Base-by-base conservation (phyloP, 2,888 invertebrate genomes). In the Melanotus villosus region DNA sequence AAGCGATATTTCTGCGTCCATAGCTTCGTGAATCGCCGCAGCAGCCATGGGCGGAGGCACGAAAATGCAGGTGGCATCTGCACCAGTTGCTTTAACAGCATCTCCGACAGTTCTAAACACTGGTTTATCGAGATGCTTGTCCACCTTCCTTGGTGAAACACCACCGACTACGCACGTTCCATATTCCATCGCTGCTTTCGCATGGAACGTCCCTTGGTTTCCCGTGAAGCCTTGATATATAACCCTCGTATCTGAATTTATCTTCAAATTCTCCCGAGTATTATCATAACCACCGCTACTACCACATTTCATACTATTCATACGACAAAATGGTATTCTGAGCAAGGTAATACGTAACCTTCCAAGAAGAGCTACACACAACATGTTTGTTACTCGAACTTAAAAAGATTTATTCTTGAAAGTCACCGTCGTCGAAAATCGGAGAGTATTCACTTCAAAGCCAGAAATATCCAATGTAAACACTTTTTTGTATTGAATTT, bases 91-190 rank as follows among this genome's bases (percentile, higher is more conserved):
- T 41, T 89, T 88, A 77, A 87, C 89, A 0, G 93, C 93, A 88
- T 89, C 89, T 79, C 84, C 85, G 75, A 84, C 85, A 19, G 80
- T 79, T 38, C 85, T 84, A 72, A 87, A 88, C 2, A 88, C 86
- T 14, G 96, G 95, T 67, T 91, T 86, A 70, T 91, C 92, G 65
- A 96, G 86, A 85, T 97, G 96, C 65, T 88, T 89, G 30, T 95
- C 96, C 43, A 92, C 96, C 85, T 96, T 97, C 66, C 92, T 93
- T 9, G 92, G 92, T 56, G 88, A 90, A 47, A 90, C 89, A 70
- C 92, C 96, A 67, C 96, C 97, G 60, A 96, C 95, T 77, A 97
- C 85, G 74, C 90, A 89, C 0, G 94, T 93, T 52, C 93, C 93
- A 88, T 95, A 95, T 74, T 93, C 92, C 57, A 95, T 86, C 23